Evolutionary conservation across 2,888 invertebrate genomes (phyloP).

Genomic region (Dryadula phaetusa): DNA sequence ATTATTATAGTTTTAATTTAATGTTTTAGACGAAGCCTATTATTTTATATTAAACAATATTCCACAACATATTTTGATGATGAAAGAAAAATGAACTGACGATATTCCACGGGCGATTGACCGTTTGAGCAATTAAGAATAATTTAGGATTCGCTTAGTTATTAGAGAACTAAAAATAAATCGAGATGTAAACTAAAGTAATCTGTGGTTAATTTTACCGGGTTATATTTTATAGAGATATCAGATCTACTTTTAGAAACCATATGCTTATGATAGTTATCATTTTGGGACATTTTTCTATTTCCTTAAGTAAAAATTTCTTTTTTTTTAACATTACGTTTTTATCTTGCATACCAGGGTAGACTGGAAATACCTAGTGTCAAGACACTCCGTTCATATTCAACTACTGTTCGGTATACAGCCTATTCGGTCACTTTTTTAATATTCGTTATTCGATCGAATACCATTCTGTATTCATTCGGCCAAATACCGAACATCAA

Average conservation of each 20-base stretch:
- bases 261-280: not conserved
- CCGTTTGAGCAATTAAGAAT: slow-evolving; percentile 34
- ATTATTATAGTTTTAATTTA: not conserved
- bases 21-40: slow-evolving; percentile 15
- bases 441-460: no score
- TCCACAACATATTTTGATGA: slow-evolving; percentile 30
- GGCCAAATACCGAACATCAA: no score
- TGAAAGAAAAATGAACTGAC: slow-evolving; percentile 35
- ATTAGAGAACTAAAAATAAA: slow-evolving; percentile 51
- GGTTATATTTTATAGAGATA: not conserved
- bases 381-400: no score
- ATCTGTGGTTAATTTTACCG: not conserved
- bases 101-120: slow-evolving; percentile 30
- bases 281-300: no score
- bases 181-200: slow-evolving; percentile 53
- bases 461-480: no score
- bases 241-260: not conserved
- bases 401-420: no score
- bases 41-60: not conserved
- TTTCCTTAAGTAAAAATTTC: no score
- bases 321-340: no score
- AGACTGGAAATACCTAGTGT: no score
- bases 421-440: no score
- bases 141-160: slow-evolving; percentile 38
- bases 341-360: no score